Conservation (phyloP, 2,888 invertebrate genomes). For the Pristionchus fissidentatus region DNA sequence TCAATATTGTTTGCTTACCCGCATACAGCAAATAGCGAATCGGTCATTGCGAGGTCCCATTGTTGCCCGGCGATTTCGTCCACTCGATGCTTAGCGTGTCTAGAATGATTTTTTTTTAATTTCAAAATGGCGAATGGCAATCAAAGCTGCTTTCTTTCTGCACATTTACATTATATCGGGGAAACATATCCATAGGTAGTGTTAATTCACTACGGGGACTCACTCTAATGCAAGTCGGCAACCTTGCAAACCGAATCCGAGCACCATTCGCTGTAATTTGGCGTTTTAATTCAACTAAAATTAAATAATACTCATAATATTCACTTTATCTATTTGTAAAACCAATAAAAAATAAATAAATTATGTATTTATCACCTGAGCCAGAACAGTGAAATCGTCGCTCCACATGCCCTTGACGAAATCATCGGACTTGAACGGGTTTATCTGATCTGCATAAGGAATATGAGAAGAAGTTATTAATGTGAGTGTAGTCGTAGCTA, state of each 20-base stretch:
- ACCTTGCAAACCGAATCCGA: neutral
- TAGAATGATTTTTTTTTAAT: neutral
- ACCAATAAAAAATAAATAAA: neutral
- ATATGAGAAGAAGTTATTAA: no score
- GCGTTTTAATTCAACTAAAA: neutral
- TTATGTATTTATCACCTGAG: neutral
- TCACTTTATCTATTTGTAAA: neutral
- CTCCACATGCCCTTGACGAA: slow-evolving; percentile 18
- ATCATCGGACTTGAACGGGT: neutral
- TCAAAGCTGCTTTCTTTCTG: no score
- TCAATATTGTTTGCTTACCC: no score
- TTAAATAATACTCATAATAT: neutral
- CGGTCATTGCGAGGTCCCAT: slow-evolving; percentile 23
- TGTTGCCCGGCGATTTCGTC: neutral
- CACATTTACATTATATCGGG: no score
- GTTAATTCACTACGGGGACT: neutral
- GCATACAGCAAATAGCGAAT: slow-evolving; percentile 29
- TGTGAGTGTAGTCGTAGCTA: no score
- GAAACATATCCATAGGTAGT: no score
- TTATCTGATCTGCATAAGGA: neutral
- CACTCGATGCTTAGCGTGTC: neutral
- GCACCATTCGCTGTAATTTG: neutral
- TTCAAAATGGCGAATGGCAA: no score
- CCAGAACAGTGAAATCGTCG: slow-evolving; percentile 1
- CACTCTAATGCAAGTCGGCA: neutral